Base-by-base conservation (phyloP, 2,797 vertebrate genomes). In the Sebastes iracundus region DNA sequence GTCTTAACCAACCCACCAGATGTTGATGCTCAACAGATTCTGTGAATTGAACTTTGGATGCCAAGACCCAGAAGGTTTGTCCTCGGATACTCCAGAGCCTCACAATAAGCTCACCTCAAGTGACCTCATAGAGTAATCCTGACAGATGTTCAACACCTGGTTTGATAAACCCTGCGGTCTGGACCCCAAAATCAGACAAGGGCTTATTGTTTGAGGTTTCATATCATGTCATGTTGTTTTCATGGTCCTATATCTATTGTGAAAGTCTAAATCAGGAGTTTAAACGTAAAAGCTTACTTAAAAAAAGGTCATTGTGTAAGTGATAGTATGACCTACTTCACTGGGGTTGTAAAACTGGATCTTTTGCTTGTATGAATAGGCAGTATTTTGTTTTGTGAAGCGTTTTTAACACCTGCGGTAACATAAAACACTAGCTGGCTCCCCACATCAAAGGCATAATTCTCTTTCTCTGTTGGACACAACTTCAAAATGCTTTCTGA, bases 361-460 rank as follows among this genome's bases (percentile, higher is more conserved):
- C 27, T 77, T 81, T 58, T 63, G 66, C 66, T 27, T 10, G 49
- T 52, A 32, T 85, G 74, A 88, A 78, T 70, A 25, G 46, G 74
- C 69, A 67, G 7, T 30, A 63, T 82, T 83, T 85, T 63, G 70
- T 42, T 80, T 87, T 77, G 75, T 87, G 79, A 82, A 83, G 78
- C 72, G 16, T 68, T 66, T 79, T 73, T 65, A 84, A 84, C 90
- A 90, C 90, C 89, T 91, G 88, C 61, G 79, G 90, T 56, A 87
- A 90, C 59, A 80, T 74, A 70, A 90, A 89, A 85, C 82, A 61
- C 49, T 0, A n/a, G 25, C 86, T 52, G 75, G 38, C 75, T 49
- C 59, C 33, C 62, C 80, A 90, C 92, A 85, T 94, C 92, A 94
- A 92, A 94, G 72, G 58, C 79, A 87, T 88, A 72, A 73, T 90